Percentiles rank a stretch among this genome's conserved stretches.
These are phyloP conservation scores for Gila robusta DNA, from an alignment of 2,797 vertebrate species.

Conservation along the genomic window DNA sequence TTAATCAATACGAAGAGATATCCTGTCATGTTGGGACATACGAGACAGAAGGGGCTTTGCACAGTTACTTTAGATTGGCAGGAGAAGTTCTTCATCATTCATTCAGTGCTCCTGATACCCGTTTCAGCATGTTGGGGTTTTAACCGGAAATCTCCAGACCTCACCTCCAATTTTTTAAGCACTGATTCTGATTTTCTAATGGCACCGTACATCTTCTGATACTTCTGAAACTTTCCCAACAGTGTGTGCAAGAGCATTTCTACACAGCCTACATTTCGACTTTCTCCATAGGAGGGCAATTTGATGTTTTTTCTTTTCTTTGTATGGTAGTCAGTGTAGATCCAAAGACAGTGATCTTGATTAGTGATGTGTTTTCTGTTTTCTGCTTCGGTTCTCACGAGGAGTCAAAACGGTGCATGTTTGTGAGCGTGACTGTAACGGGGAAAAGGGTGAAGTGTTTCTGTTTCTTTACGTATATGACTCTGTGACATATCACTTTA, in stretches of 20 bases:
- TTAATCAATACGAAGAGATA: not conserved
- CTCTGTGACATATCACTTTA: constrained; percentile 43
- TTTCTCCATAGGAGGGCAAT: constrained; percentile 71
- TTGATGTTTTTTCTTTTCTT: constrained; percentile 72
- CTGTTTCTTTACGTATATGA: constrained; percentile 41
- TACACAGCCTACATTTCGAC: constrained; percentile 59
- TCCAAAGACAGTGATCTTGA: constrained; percentile 53
- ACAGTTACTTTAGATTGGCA: constrained; percentile 26
- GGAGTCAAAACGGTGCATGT: constrained; percentile 20
- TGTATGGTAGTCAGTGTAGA: constrained; percentile 68
- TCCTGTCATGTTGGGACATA: not conserved
- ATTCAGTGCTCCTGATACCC: constrained; percentile 17
- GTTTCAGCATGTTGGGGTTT: constrained; percentile 50
- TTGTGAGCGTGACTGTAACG: constrained; percentile 29
- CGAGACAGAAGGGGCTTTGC: not conserved
- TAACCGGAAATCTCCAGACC: constrained; percentile 42
- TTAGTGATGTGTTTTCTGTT: constrained; percentile 61
- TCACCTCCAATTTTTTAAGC: constrained; percentile 30
- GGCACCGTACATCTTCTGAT: constrained; percentile 31
- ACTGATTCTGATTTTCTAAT: constrained; percentile 35
- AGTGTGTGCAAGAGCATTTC: constrained; percentile 60
- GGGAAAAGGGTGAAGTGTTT: constrained; percentile 26
- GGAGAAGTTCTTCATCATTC: constrained; percentile 29
- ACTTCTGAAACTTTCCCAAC: constrained; percentile 45
- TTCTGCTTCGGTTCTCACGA: constrained; percentile 56